A percentile compares a stretch with the other conserved stretches of the same genome.
phyloP scores from a whole-genome alignment of 2,888 invertebrate genomes.

The Hypena proboscidalis region DNA sequence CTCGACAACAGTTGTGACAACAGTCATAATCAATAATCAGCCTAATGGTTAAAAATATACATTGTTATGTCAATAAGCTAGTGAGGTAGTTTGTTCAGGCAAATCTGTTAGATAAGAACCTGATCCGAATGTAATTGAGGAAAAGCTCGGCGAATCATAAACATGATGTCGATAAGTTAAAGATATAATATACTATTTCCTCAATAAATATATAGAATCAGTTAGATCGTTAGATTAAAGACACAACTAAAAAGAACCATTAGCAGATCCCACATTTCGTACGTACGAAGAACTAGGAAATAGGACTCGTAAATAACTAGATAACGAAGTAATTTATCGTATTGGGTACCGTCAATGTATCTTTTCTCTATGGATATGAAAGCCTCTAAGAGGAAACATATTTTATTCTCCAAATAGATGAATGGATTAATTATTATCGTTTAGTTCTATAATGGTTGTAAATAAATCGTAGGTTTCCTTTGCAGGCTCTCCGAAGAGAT shows the following conservation, averaged over 20 bases:
- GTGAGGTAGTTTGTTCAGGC: too few species aligned
- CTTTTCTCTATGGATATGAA: conserved; percentile 8
- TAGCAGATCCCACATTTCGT: conserved; percentile 7
- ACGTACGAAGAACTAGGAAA: conserved; percentile 33
- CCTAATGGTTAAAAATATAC: too few species aligned
- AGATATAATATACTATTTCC: too few species aligned
- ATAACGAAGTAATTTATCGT: conserved; percentile 44
- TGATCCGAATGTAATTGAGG: too few species aligned
- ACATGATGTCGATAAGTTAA: too few species aligned
- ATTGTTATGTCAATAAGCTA: too few species aligned
- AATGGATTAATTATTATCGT: conserved; percentile 12
- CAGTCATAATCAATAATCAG: too few species aligned
- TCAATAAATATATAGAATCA: too few species aligned
- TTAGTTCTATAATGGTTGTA: conserved; percentile 5
- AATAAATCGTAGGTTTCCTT: conserved; percentile 1
- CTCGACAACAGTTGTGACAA: too few species aligned
- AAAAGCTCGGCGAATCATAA: too few species aligned
- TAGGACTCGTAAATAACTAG: conserved; percentile 37
- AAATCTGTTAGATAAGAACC: too few species aligned
- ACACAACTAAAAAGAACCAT: conserved; percentile 4
- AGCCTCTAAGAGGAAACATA: conserved; percentile 3
- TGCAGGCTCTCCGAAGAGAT: not conserved
- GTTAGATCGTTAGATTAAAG: not conserved
- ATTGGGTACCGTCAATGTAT: conserved; percentile 41
- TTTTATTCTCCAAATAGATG: conserved; percentile 4